Evolutionary conservation across 1,140 invertebrate species (phyloP).

Genomic region (Wiebesia pumilae): DNA sequence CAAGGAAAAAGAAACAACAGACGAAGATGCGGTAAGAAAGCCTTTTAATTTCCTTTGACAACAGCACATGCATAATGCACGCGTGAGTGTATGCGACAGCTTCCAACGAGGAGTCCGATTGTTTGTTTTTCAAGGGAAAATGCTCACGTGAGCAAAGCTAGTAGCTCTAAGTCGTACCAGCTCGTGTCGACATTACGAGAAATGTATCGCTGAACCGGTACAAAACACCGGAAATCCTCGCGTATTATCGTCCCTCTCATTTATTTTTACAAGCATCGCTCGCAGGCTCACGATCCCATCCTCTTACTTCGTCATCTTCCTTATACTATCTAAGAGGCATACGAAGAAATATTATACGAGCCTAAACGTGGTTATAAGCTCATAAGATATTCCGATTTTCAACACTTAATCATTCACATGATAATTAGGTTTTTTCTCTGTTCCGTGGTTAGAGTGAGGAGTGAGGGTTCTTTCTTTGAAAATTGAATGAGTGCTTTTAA

Average conservation of each 20-base stretch:
- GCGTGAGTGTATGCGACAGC: not conserved
- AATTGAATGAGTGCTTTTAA: not conserved
- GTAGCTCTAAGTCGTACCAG: constrained; percentile 12
- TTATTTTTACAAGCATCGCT: constrained; percentile 61
- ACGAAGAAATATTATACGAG: not conserved
- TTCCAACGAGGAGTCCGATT: constrained; percentile 34
- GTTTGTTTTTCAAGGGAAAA: constrained; percentile 57
- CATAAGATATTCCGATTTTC: constrained; percentile 24
- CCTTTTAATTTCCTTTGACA: constrained; percentile 38
- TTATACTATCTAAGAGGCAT: not conserved
- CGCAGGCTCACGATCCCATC: not conserved
- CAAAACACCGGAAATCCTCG: constrained; percentile 57
- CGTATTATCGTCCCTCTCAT: constrained; percentile 56
- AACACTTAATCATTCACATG: constrained; percentile 36
- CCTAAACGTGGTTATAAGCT: not conserved
- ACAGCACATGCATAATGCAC: not conserved
- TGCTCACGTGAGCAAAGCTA: not conserved
- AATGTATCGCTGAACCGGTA: constrained; percentile 36
- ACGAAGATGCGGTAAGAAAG: not conserved
- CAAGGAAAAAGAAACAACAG: constrained; percentile 7
- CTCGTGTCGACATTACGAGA: constrained; percentile 13
- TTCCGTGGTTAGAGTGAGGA: not conserved
- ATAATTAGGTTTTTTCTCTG: constrained; percentile 20
- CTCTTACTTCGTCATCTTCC: not conserved
- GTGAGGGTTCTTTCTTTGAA: not conserved